Conservation (phyloP, 2,113 vertebrate species). For the Neodontobutis hainanensis region DNA sequence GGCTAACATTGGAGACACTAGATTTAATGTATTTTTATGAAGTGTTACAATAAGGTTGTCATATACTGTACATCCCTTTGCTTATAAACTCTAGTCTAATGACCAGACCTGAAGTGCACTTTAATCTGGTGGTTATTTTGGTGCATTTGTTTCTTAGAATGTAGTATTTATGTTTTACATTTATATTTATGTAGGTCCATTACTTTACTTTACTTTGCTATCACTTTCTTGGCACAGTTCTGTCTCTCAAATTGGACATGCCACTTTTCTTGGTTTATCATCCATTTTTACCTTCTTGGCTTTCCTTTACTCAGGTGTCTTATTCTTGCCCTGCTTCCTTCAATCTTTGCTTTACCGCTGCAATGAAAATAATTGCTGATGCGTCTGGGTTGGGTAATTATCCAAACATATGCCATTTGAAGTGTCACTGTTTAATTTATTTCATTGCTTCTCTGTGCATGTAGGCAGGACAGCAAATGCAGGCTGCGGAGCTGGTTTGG, state of each 20-base stretch:
- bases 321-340: background rate
- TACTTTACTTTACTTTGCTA: too few species aligned
- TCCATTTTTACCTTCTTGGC: background rate
- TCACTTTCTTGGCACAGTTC: too few species aligned
- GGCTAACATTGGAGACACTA: too few species aligned
- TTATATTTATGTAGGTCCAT: too few species aligned
- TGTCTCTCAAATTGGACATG: background rate
- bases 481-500: slow-evolving; percentile 1
- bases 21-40: too few species aligned
- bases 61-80: too few species aligned
- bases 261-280: background rate
- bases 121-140: too few species aligned
- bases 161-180: too few species aligned
- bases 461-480: background rate
- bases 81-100: too few species aligned
- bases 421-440: slow-evolving; percentile 22
- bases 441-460: background rate
- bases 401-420: slow-evolving; percentile 59
- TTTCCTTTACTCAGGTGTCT: background rate
- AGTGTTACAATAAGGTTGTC: too few species aligned
- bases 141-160: too few species aligned
- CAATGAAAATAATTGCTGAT: slow-evolving; percentile 54
- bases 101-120: too few species aligned
- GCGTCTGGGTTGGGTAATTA: slow-evolving; percentile 56
- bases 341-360: background rate